Evolutionary conservation across 2,888 invertebrate genomes (phyloP).

Genomic region (Plagiodera versicolora): DNA sequence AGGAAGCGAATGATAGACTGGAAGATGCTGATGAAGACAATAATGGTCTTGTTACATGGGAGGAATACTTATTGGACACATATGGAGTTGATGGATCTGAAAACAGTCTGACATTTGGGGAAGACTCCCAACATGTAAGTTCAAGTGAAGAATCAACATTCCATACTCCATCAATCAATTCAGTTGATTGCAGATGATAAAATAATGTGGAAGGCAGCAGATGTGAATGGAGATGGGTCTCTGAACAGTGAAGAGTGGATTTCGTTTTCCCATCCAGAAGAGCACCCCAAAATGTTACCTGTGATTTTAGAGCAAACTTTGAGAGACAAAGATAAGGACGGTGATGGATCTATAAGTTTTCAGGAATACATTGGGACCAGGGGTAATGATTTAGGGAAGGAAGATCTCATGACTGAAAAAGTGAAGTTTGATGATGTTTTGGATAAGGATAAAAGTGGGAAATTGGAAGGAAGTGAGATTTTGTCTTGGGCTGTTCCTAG

Average conservation of each 20-base stretch:
- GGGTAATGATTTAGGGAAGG: slow-evolving; percentile 70
- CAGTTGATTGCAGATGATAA: slow-evolving; percentile 78
- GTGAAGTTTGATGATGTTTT: slow-evolving; percentile 84
- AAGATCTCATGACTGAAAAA: slow-evolving; percentile 72
- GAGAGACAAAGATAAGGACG: slow-evolving; percentile 81
- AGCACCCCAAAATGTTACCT: slow-evolving; percentile 84
- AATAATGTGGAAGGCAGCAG: slow-evolving; percentile 83
- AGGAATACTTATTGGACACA: slow-evolving; percentile 85
- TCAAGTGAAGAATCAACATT: background rate
- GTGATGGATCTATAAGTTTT: slow-evolving; percentile 83
- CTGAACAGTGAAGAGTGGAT: slow-evolving; percentile 79
- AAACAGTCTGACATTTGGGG: slow-evolving; percentile 34
- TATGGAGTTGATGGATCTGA: slow-evolving; percentile 66
- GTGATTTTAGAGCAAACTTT: slow-evolving; percentile 79
- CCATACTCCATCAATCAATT: background rate
- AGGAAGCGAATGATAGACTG: slow-evolving; percentile 84
- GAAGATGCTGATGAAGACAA: slow-evolving; percentile 83
- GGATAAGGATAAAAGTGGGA: slow-evolving; percentile 83
- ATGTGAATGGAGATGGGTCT: slow-evolving; percentile 76
- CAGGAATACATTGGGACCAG: slow-evolving; percentile 76
- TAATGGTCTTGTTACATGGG: slow-evolving; percentile 84
- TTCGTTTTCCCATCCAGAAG: slow-evolving; percentile 92
- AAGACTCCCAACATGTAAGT: slow-evolving; percentile 46
- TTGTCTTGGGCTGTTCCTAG: slow-evolving; percentile 88
- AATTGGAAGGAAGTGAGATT: slow-evolving; percentile 77